phyloP scores from a whole-genome alignment of 2,888 invertebrate species.

The Philaethria dido region DNA sequence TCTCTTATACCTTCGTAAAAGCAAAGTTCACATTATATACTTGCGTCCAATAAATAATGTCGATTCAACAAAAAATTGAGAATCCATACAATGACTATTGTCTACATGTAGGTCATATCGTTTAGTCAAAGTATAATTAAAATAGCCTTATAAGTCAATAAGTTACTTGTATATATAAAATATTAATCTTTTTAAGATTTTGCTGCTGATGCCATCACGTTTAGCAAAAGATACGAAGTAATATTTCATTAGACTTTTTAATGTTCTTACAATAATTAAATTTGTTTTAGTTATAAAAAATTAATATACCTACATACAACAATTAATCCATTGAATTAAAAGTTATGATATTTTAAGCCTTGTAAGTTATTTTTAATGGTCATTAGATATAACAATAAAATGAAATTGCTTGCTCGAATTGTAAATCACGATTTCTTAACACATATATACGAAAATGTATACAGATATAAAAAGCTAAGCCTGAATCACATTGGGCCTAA shows the following conservation, averaged over 20 bases:
- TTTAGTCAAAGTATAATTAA: neutral
- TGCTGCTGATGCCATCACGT: no score
- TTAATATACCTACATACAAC: no score
- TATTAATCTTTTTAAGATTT: no score
- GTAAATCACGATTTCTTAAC: neutral
- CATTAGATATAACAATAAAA: neutral
- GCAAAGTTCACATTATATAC: neutral
- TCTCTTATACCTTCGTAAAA: neutral
- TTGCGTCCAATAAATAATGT: neutral
- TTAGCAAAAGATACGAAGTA: no score
- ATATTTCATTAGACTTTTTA: no score
- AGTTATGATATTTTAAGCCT: neutral
- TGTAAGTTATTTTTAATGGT: neutral
- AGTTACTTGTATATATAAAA: no score
- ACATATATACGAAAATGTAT: no score
- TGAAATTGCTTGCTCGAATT: neutral
- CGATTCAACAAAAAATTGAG: neutral
- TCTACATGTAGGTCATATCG: constrained; percentile 12
- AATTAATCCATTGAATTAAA: no score
- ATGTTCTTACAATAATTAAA: no score
- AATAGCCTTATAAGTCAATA: neutral
- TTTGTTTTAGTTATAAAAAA: no score
- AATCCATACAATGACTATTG: constrained; percentile 14
- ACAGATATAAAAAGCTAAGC: no score
- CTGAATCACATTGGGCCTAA: neutral